Base-by-base conservation (phyloP, 64 coral and sea anemone genomes). In the Montipora sp. region DNA sequence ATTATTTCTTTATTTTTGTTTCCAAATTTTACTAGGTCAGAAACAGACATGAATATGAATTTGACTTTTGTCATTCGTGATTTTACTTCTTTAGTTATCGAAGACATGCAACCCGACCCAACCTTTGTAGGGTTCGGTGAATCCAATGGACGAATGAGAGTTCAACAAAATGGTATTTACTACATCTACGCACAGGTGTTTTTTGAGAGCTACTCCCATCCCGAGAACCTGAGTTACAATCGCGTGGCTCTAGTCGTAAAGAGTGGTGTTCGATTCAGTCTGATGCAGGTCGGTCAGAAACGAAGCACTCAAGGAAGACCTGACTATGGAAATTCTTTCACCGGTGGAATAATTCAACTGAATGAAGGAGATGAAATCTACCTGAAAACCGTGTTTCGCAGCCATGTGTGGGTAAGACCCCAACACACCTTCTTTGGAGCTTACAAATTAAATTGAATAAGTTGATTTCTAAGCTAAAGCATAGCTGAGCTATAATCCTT, bases 111-210 rank as follows among this genome's bases (percentile, higher is more conserved):
- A 8, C 8, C 16, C 4, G 78, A 58, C 8, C 7, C 10, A 80
- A 24, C 78, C 8, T 80, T 80, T 24, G 8, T 19, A 80, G 78
- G 78, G 48, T 80, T 80, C 19, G 58, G 16, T 22, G 10, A 9
- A 4, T 8, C 24, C 11, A 57, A 58, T 15, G 78, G 20, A 14
- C 50, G 8, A n/a, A 11, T 80, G 50, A 59, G 1, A 36, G 51
- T 80, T 3, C 18, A 57, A 51, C 3, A 58, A 22, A 11, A n/a
- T 24, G 78, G 78, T 0, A 0, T 24, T 2, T 80, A 80, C 13
- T 80, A 58, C n/a, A 80, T 58, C n/a, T 58, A 80, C 48, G 78
- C 51, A 1, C 78, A 80, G 6, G 78, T 27, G n/a, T 80, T 80
- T 80, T 80, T 80, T 22, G 10, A 36, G 24, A 80, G 0, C 8